Base-by-base conservation (phyloP, 2,888 invertebrate genomes). In the Brachylomia viminalis region DNA sequence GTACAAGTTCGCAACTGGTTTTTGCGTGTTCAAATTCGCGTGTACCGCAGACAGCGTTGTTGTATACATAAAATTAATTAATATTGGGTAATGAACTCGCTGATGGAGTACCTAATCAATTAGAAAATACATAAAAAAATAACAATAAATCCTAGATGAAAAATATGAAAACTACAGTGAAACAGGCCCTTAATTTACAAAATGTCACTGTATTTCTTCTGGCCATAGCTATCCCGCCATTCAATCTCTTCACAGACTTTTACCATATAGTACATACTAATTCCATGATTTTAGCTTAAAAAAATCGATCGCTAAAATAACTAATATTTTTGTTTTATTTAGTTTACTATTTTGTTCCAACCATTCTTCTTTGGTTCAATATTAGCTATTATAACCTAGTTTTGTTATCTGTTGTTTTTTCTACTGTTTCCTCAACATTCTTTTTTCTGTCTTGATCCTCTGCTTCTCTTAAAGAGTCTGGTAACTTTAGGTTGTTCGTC, bases 391-490 rank as follows among this genome's bases (percentile, higher is more conserved):
- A 88, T 87, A 88, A 88, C 27, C 88, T 91, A 79, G 90, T 92
- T 86, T 90, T 93, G 45, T 62, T 86, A 62, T 91, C 88, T 77
- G 84, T 70, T 1, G 77, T 30, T 47, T 90, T 92, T 52, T 78
- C 89, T 54, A n/a, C 86, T n/a, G 27, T 72, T 49, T 84, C 86
- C 62, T 80, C 83, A 13, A 62, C 59, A 45, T 84, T 75, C n/a
- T 78, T 64, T 83, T 59, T 89, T 58, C 47, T 93, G 80, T 96
- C 96, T 82, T 95, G 95, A 23, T 94, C 95, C 80, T 97, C 94
- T 0, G 97, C 97, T 82, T 97, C 97, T 80, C 97, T 95, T 30
- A 97, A 92, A 0, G 97, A 97, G 81, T 97, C 97, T 38, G 97
- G 97, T 58, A 97, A 90, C 75, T 97, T 96, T 65, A 95, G 92